Evolutionary conservation across 2,888 invertebrate genomes (phyloP), one percentile per base, ranked within the genome.

Genomic region (Tuta absoluta): DNA sequence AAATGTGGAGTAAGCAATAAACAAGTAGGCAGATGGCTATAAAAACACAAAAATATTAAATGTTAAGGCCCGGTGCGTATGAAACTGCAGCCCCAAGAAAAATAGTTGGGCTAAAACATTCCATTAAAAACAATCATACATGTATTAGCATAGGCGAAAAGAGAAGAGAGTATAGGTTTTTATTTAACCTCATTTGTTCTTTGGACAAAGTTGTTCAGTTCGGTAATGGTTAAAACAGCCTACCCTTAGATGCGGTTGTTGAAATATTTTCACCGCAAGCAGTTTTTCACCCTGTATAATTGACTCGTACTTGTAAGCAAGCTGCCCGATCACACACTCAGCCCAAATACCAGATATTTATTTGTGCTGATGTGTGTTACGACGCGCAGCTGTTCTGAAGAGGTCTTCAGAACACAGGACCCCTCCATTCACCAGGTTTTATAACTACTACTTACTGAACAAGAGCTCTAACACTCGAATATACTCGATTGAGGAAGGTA

Each of bases 371-470:
- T 33, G 56, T 24, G 24, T 33, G 24, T 56, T 56, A 33, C 17
- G 24, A 17, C 76, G 75, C 70, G 79, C 86, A 85, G 86, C 85
- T 86, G 85, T 76, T 75, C 68, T 69, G 73, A 72, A 72, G 77
- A 79, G 82, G 66, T 75, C 82, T 76, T 24, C 56, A 62, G 49
- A 2, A 83, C 85, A 72, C 56, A 62, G 49, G 1, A 83, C 85
- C 73, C 56, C 56, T 56, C 56, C 75, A 74, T 75, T 74, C 72
- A 74, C 69, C 70, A 66, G 71, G 71, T 23, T 53, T 53, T 23
- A 53, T 24, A 53, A 53, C 51, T 24, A 23, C 51, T 53, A 24
- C 21, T 12, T 14, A 14, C 24, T 5, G 24, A 24, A 23, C 23
- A 14, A 12, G 51, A 11, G 23, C 23, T 53, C 23, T 23, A 24